Base-by-base conservation (phyloP, 2,888 invertebrate genomes). In the Apamea crenata region DNA sequence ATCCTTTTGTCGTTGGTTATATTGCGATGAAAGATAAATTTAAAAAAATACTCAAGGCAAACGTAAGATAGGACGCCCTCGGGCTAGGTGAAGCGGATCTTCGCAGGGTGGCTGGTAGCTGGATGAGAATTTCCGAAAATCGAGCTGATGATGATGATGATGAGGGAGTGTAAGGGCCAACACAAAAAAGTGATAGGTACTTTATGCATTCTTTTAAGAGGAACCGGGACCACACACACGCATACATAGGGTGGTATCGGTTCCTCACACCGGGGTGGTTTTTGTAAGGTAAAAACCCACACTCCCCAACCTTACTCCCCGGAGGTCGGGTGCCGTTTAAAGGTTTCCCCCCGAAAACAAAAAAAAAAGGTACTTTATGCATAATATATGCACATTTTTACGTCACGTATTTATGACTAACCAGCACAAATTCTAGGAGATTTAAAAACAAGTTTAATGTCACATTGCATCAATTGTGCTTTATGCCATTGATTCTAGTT, bases 401-500 rank as follows among this genome's bases (percentile, higher is more conserved):
- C 3, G 32, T 25, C 1, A 61, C 6, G 6, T 47, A 4, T 18
- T 76, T 36, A 61, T 36, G 6, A 18, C 12, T 12, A 40, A 5
- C 5, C 25, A 32, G 12, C 4, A 36, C 18, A 47, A 29, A 36
- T 29, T 25, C 29, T 44, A 53, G 5, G 18, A 44, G 16, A 32
- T 16, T 44, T 50, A 40, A 3, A 74, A 59, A 59, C 16, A 29
- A 40, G n/a, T 44, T 75, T 82, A 67, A 81, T 76, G 44, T 63
- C 56, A 29, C 14, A 21, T 59, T 16, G n/a, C 16, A 14, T 76
- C 80, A 59, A 40, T 66, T 59, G 40, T 50, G 18, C 10, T 83
- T 70, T 66, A 83, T 32, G 6, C 8, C 56, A 40, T 56, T 40
- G 36, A 82, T 56, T 68, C 53, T 8, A 40, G 53, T 81, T 82